Evolutionary conservation across 2,888 invertebrate genomes (phyloP).

Genomic region (Agrenia bidenticulata): DNA sequence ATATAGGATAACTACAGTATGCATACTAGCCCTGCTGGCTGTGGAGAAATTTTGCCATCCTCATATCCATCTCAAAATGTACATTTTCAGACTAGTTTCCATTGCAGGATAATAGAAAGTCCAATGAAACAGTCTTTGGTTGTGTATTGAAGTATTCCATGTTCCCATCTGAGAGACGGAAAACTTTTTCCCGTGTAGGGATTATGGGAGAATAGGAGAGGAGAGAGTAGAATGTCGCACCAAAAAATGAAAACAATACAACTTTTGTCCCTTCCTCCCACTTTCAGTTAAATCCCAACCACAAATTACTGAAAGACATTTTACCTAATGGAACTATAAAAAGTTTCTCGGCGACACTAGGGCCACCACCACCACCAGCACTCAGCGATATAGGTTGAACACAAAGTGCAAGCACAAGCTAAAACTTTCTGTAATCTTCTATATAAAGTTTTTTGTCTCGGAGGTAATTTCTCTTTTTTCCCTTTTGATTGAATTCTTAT

Average conservation of each 20-base stretch:
- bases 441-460: constrained; percentile 17
- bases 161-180: constrained; percentile 1
- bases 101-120: no score
- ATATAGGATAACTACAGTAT: no score
- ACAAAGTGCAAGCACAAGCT: background rate
- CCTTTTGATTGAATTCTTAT: constrained; percentile 44
- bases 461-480: constrained; percentile 50
- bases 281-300: constrained; percentile 20
- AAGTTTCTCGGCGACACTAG: constrained; percentile 11
- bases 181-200: constrained; percentile 7
- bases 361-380: no score
- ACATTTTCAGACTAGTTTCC: no score
- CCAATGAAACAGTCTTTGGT: no score
- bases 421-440: constrained; percentile 11
- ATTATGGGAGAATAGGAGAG: constrained; percentile 6
- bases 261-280: constrained; percentile 19
- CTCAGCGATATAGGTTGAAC: constrained; percentile 15
- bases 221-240: constrained; percentile 16
- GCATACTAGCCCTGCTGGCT: no score
- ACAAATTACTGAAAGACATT: constrained; percentile 25
- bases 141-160: no score
- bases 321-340: constrained; percentile 11
- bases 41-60: no score
- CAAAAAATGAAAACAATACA: constrained; percentile 24
- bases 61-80: no score